Percentiles rank a stretch among this genome's conserved stretches.
Conservation (phyloP, 2,888 invertebrate genomes). For the Schrankia costaestrigalis region DNA sequence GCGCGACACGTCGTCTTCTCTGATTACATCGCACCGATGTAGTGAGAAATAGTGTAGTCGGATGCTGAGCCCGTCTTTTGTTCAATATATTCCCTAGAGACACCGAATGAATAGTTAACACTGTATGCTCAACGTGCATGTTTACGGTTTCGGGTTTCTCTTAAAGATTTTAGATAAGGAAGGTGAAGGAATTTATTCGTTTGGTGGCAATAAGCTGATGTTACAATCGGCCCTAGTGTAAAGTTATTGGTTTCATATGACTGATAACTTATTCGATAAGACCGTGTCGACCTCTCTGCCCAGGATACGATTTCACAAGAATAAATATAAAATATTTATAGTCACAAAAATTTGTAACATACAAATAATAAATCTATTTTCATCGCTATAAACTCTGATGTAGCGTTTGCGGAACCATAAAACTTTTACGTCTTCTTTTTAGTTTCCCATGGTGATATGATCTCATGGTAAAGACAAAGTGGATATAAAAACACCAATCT, state of each 20-base stretch:
- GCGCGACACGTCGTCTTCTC: conserved; percentile 81
- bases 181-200: conserved; percentile 71
- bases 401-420: conserved; percentile 22
- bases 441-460: conserved; percentile 21
- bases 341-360: conserved; percentile 13
- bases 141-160: conserved; percentile 79
- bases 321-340: conserved; percentile 10
- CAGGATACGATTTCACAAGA: conserved; percentile 7
- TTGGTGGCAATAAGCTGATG: conserved; percentile 73
- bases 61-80: conserved; percentile 77
- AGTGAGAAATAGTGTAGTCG: conserved; percentile 79
- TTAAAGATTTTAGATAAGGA: conserved; percentile 74
- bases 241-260: conserved; percentile 56
- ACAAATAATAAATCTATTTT: conserved; percentile 26
- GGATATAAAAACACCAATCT: no score
- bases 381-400: conserved; percentile 18
- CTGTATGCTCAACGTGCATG: conserved; percentile 69
- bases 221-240: conserved; percentile 66
- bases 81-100: conserved; percentile 74
- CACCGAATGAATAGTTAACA: conserved; percentile 76
- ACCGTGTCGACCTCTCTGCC: conserved; percentile 14
- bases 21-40: conserved; percentile 81
- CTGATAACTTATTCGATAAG: conserved; percentile 41
- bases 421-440: conserved; percentile 23
- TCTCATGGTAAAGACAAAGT: conserved; percentile 14